These are phyloP conservation scores for Vidua chalybeata DNA, from an alignment of 2,113 vertebrate genomes.

Conservation along the genomic window DNA sequence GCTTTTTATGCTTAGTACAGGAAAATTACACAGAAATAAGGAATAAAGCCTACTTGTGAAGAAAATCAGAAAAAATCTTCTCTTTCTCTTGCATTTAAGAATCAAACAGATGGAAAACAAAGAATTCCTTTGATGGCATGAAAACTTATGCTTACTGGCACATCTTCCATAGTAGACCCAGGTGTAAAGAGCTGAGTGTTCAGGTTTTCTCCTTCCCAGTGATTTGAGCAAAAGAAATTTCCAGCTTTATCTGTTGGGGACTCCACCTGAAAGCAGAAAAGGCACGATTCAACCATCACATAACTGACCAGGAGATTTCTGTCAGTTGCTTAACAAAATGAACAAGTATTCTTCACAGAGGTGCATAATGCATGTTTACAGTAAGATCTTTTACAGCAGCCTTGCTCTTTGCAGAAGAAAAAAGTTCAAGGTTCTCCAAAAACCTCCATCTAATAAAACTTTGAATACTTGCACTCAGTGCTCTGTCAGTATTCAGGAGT, in stretches of 20 bases:
- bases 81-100: neutral
- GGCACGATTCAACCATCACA: neutral
- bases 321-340: neutral
- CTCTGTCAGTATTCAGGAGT: slow-evolving; percentile 35
- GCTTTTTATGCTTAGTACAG: neutral
- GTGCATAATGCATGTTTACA: neutral
- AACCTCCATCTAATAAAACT: slow-evolving; percentile 22
- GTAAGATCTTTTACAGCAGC: neutral
- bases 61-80: neutral
- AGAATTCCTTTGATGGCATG: neutral
- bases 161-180: slow-evolving; percentile 79
- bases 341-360: neutral
- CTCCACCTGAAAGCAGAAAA: slow-evolving; percentile 83
- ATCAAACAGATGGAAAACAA: neutral
- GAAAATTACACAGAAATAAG: neutral
- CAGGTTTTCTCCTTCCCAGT: slow-evolving; percentile 90
- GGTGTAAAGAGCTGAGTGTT: slow-evolving; percentile 89
- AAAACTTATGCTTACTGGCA: slow-evolving; percentile 82
- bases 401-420: neutral
- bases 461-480: slow-evolving; percentile 21
- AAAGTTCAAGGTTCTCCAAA: slow-evolving; percentile 8
- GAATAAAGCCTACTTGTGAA: neutral
- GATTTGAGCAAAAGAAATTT: slow-evolving; percentile 81
- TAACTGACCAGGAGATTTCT: neutral
- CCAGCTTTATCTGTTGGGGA: slow-evolving; percentile 86